Evolutionary conservation across 2,113 vertebrate species (phyloP).

Genomic region (Channa maculata): DNA sequence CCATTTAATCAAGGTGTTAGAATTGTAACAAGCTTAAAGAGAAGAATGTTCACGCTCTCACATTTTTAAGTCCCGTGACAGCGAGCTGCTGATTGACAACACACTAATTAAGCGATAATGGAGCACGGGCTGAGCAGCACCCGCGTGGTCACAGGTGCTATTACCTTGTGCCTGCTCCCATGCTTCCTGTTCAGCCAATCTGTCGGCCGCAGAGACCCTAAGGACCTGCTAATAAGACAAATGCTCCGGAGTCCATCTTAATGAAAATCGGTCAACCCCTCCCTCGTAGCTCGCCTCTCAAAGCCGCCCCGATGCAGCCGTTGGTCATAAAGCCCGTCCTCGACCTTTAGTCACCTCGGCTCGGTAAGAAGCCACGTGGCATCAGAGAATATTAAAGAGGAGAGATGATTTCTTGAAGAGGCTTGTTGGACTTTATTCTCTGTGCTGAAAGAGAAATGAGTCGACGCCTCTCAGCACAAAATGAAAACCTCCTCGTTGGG

Average conservation of each 20-base stretch:
- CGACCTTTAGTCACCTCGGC: constrained; percentile 23
- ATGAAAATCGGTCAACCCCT: constrained; percentile 53
- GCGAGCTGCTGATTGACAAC: constrained; percentile 57
- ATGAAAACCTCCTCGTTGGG: constrained; percentile 38
- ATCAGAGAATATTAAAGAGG: constrained; percentile 35
- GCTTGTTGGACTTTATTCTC: constrained; percentile 31
- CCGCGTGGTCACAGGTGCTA: constrained; percentile 59
- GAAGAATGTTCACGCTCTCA: constrained; percentile 26
- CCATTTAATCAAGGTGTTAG: not conserved
- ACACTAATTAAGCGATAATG: constrained; percentile 64
- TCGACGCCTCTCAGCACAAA: constrained; percentile 25
- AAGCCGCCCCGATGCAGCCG: not conserved
- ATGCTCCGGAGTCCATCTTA: constrained; percentile 44
- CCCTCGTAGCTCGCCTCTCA: not conserved
- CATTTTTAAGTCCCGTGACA: constrained; percentile 26
- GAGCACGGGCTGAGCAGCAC: constrained; percentile 11
- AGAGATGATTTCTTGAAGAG: constrained; percentile 37
- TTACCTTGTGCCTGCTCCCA: constrained; percentile 62
- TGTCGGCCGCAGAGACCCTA: constrained; percentile 43
- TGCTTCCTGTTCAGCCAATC: constrained; percentile 64
- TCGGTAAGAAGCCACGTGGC: not conserved
- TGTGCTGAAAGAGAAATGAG: constrained; percentile 17
- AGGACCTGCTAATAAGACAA: constrained; percentile 65
- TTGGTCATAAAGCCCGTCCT: constrained; percentile 17
- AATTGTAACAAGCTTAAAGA: constrained; percentile 18